A percentile compares a stretch with the other conserved stretches of the same genome.
Evolutionary conservation across 2,888 invertebrate species (phyloP).

Genomic region (Sesia apiformis): DNA sequence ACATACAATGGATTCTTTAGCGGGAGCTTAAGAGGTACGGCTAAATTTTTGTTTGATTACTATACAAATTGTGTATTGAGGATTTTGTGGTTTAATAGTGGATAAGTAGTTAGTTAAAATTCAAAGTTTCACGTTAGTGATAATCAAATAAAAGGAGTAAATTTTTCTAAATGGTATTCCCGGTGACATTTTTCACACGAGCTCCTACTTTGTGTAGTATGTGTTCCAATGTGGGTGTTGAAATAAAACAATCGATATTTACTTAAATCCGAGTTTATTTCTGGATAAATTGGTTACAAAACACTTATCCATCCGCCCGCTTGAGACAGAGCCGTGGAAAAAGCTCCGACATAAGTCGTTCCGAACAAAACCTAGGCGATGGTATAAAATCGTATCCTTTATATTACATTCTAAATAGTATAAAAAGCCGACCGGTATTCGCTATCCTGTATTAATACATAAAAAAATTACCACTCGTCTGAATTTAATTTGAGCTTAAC

Average conservation of each 20-base stretch:
- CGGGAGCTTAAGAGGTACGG: too few species aligned
- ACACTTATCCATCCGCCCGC: conserved; percentile 58
- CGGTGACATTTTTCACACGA: too few species aligned
- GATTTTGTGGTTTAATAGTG: too few species aligned
- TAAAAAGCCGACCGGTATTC: conserved; percentile 58
- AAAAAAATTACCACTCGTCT: conserved; percentile 30
- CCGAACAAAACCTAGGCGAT: conserved; percentile 48
- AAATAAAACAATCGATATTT: conserved; percentile 59
- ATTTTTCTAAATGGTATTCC: too few species aligned
- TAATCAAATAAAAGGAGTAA: too few species aligned
- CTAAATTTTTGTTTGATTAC: too few species aligned
- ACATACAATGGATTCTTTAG: too few species aligned
- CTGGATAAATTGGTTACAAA: conserved; percentile 73
- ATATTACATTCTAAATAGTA: conserved; percentile 63
- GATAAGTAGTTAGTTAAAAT: too few species aligned
- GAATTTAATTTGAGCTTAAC: conserved; percentile 65
- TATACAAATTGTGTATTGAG: too few species aligned
- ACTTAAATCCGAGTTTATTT: conserved; percentile 74
- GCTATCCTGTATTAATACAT: conserved; percentile 36
- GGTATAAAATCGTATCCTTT: conserved; percentile 50
- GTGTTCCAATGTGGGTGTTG: background rate
- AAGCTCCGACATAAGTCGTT: conserved; percentile 42
- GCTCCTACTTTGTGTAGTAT: too few species aligned
- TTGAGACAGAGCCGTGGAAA: conserved; percentile 23
- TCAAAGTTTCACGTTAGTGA: too few species aligned